phyloP scores from a whole-genome alignment of 2,888 invertebrate species.

The Copidosoma aretas region DNA sequence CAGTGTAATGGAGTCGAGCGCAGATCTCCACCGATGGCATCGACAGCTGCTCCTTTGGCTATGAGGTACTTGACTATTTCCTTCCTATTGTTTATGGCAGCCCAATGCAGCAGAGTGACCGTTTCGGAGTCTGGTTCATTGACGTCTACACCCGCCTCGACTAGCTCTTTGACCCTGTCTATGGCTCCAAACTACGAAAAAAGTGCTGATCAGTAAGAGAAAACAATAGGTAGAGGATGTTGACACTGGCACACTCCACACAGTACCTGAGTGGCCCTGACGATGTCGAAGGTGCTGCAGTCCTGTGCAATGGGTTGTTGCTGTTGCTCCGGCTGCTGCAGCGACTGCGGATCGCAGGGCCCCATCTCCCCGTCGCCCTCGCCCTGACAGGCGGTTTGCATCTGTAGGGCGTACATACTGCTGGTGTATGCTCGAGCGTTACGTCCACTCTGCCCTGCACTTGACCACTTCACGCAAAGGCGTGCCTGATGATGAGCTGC shows the following conservation, averaged over 20 bases:
- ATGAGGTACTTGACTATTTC: constrained; percentile 91
- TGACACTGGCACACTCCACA: no score
- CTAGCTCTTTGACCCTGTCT: constrained; percentile 80
- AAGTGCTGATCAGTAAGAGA: background rate
- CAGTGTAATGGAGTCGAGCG: constrained; percentile 97
- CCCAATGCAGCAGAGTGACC: constrained; percentile 98
- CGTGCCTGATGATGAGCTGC: no score
- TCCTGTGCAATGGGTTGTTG: constrained; percentile 63
- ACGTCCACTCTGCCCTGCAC: no score
- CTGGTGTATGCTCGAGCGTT: no score
- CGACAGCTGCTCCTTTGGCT: constrained; percentile 85
- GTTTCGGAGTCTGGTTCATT: constrained; percentile 94
- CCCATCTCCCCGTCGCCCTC: constrained; percentile 54
- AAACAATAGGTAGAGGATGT: no score
- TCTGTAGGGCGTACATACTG: constrained; percentile 59
- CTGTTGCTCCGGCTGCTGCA: constrained; percentile 52
- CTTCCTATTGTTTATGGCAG: constrained; percentile 95
- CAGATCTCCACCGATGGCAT: constrained; percentile 94
- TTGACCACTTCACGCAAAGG: no score
- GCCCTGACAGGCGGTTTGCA: constrained; percentile 59
- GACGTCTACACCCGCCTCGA: constrained; percentile 92
- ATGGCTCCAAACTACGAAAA: constrained; percentile 80
- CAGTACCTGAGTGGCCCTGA: constrained; percentile 87
- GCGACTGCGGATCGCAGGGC: constrained; percentile 49
- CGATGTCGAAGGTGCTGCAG: constrained; percentile 87